A percentile compares a stretch with the other conserved stretches of the same genome.
Evolutionary conservation across 2,888 invertebrate genomes (phyloP).

Genomic region (Chymomyza fuscimana): DNA sequence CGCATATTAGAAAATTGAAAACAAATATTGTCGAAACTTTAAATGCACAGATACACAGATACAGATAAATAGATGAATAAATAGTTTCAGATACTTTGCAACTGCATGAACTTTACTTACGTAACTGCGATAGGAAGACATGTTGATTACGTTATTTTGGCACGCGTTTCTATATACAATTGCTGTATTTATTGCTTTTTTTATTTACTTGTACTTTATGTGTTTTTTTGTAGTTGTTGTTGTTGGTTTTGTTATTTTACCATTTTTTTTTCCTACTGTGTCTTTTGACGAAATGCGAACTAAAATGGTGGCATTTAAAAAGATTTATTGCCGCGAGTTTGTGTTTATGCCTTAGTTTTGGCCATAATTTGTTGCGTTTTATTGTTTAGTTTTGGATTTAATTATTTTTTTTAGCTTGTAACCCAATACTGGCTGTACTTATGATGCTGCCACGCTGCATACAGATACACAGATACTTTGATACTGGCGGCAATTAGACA

Average conservation of each 20-base stretch:
- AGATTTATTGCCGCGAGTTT: constrained; percentile 8
- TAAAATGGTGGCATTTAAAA: background rate
- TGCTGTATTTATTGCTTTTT: constrained; percentile 2
- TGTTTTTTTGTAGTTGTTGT: constrained; percentile 16
- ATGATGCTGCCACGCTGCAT: constrained; percentile 9
- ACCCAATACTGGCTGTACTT: constrained; percentile 26
- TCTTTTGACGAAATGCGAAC: constrained; percentile 16
- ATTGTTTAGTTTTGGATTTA: constrained; percentile 19
- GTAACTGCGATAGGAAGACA: constrained; percentile 79
- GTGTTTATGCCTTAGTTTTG: background rate
- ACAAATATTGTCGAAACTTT: background rate
- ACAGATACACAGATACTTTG: constrained; percentile 19
- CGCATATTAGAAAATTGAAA: background rate
- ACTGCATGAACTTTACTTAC: constrained; percentile 68
- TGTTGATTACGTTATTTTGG: constrained; percentile 33
- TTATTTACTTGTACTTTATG: constrained; percentile 24
- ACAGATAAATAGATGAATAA: background rate
- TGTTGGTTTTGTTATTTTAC: background rate
- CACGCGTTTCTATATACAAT: constrained; percentile 19
- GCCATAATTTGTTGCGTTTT: constrained; percentile 33
- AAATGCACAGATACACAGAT: background rate
- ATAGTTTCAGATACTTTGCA: background rate
- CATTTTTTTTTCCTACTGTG: constrained; percentile 2
- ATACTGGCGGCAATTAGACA: constrained; percentile 47
- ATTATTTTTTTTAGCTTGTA: constrained; percentile 29